Base-by-base conservation (phyloP, 2,888 invertebrate genomes). In the Drosophila monieri region DNA sequence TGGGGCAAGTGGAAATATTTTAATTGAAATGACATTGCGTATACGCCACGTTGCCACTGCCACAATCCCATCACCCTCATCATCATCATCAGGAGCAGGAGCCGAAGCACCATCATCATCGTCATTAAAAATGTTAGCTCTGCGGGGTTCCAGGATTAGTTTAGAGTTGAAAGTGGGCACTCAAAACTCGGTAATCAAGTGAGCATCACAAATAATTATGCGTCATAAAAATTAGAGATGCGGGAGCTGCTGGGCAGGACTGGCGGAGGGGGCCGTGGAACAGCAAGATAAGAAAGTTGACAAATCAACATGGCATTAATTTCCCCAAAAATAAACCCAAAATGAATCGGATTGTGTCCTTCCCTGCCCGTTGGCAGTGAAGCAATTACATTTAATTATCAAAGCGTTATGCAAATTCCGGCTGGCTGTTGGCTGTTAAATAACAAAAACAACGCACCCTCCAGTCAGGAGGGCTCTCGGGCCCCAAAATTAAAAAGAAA, bases 371-470 rank as follows among this genome's bases (percentile, higher is more conserved):
- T 44, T 47, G 76, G 79, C 73, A 52, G 46, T 52, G 25, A 25
- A 78, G 79, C 79, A 77, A 77, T 77, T 79, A 79, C 65, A 77
- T 77, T 77, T 77, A 77, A 79, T 77, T 77, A 77, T 77, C 70
- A 74, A 61, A 58, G 70, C 65, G 57, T 73, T 69, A 77, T 79
- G 74, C 65, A 77, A 73, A 67, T 60, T 37, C 21, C 14, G 60
- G 14, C 27, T 27, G 46, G 18, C 18, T 18, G 18, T 2, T 18
- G 18, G 15, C 60, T 27, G 27, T 23, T 59, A 46, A 60, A 61
- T 30, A 53, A 64, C 37, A 39, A 37, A 53, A 64, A 64, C 9
- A 37, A 12, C n/a, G 41, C 41, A 14, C 18, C 18, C 41, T 10
- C 15, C 14, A 10, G 32, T 18, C 18, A 8, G 27, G 15, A 15